Evolutionary conservation across 2,888 invertebrate genomes (phyloP), one percentile per base, ranked within the genome.

Genomic region (Gisinianus flammeolus): DNA sequence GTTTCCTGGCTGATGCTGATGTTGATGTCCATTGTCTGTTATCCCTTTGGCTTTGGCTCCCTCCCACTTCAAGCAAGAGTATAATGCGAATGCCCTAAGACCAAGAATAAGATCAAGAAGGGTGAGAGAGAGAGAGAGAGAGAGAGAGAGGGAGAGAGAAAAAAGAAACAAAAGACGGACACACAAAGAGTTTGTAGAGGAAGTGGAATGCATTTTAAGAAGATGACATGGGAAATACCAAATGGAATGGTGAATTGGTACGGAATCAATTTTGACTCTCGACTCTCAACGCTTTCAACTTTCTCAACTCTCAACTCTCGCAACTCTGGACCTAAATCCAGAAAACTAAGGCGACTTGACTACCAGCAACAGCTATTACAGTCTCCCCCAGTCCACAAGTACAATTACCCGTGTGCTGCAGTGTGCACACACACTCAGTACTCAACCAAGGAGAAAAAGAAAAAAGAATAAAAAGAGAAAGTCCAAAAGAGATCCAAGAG

Each of bases 161-260:
- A n/a, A n/a, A 58, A n/a, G 62, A 44, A n/a, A n/a, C n/a, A n/a
- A n/a, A n/a, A n/a, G n/a, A n/a, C n/a, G n/a, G n/a, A n/a, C n/a
- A n/a, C n/a, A n/a, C n/a, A n/a, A n/a, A 44, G 44, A 44, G 44
- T 44, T 54, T 54, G 19, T 5, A 54, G n/a, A 54, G 54, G 28
- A 66, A 66, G 66, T 66, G 66, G 66, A 66, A 66, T 66, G 66
- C 16, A 16, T 66, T 30, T 66, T 66, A 66, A 66, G 66, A 66
- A 22, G 30, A 26, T n/a, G n/a, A n/a, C n/a, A 66, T 30, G 30
- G 3, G 30, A 66, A 66, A 66, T 66, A 26, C 30, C 66, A 66
- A 66, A 66, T 64, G 26, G 62, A 64, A 64, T 66, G 16, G 66
- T 66, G 66, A 66, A 66, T 62, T 26, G 30, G 31, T 5, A 26